Evolutionary conservation across 2,888 invertebrate species (phyloP).

Genomic region (Metacarcinus magister): DNA sequence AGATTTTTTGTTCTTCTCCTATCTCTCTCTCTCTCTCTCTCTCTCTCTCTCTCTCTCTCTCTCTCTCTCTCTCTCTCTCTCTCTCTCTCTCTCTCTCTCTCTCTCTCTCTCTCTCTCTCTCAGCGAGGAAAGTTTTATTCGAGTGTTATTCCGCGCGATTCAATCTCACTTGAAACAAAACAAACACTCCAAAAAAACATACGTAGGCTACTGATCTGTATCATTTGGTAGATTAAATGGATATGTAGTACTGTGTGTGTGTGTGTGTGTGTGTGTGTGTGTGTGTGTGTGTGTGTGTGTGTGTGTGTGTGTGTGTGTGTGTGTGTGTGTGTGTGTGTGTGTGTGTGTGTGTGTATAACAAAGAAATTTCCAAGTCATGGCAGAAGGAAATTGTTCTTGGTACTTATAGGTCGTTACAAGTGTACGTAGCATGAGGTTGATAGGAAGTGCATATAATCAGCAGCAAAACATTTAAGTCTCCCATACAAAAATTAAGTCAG

Average conservation of each 20-base stretch:
- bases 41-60: slow-evolving; percentile 26
- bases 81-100: not conserved
- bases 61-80: slow-evolving; percentile 26
- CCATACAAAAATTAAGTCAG: no score
- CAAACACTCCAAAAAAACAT: not conserved
- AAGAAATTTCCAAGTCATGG: not conserved
- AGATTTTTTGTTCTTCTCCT: not conserved
- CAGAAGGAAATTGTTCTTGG: not conserved
- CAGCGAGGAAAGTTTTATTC: not conserved
- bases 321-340: no score
- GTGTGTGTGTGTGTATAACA: no score
- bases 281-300: slow-evolving; percentile 26
- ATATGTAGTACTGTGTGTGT: not conserved
- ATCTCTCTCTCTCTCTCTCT: slow-evolving; percentile 1
- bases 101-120: no score
- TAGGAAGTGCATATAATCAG: not conserved
- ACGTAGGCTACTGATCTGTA: not conserved
- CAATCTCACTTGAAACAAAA: not conserved
- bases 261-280: not conserved
- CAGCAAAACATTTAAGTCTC: no score
- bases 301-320: slow-evolving; percentile 19
- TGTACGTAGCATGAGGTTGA: not conserved
- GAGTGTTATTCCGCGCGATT: not conserved
- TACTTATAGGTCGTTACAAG: not conserved
- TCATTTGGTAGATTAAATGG: not conserved